Evolutionary conservation across 2,888 invertebrate genomes (phyloP), one percentile per base, ranked within the genome.

Genomic region (Caenorhabditis angaria): DNA sequence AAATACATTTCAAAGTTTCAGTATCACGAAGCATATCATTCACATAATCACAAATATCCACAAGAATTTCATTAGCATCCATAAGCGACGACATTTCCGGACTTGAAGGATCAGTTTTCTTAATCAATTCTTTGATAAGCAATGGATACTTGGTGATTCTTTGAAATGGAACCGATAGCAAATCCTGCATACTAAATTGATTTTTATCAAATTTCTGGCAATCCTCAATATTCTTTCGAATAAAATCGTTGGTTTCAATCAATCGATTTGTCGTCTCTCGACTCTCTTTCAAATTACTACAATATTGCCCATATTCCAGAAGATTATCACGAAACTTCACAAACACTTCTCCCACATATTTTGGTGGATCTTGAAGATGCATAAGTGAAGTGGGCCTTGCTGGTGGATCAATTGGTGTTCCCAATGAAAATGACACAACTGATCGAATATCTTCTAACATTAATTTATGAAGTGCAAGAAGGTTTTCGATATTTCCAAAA

Each of bases 1-100:
- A 92, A 82, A 97, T 93, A 70, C 96, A 92, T 77, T 93, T 92
- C 65, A 96, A 90, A 78, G 94, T 94, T 88, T 97, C 97, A 65
- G 94, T 94, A 89, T 99, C 99, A 62, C 97, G 90, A 85, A 96
- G 97, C 61, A 96, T 94, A 90, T 99, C 99, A 88, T 99, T 99
- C 73, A 97, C 95, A 88, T 94, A 99, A 59, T 66, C 66, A 47
- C 79, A 80, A n/a, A 86, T 76, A 60, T 86, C 86, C 47, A 82
- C 82, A 82, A 84, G 82, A 5, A 80, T 82, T 18, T 81, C 82
- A 22, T 75, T 92, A 32, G 97, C 95, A 76, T 93, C 91, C 85
- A 93, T 92, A 82, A 97, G 88, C 20, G 93, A 92, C 10, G 92
- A 91, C 87, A 92, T 92, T 83, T 97, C 96, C 76, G 94, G 94